Percentiles rank a stretch among this genome's conserved stretches.
phyloP scores from a whole-genome alignment of 2,888 invertebrate genomes.

The Maniola hyperantus region DNA sequence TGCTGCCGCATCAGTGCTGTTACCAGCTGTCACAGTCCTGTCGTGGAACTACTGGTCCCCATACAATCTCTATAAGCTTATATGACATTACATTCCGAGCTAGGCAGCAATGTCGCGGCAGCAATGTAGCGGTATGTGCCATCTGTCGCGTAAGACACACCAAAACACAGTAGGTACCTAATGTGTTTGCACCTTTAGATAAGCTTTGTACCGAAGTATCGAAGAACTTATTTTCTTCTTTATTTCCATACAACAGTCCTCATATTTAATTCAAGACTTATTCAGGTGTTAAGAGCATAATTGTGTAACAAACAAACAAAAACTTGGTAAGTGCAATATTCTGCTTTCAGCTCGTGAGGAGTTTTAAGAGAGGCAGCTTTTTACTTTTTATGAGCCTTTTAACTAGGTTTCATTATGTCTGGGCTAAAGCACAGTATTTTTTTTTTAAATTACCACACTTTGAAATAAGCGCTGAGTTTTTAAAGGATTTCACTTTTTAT shows the following conservation, averaged over 20 bases:
- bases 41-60: too few relatives aligned
- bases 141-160: too few relatives aligned
- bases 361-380: slow-evolving; percentile 17
- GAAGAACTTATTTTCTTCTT: background rate
- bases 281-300: slow-evolving; percentile 28
- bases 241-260: background rate
- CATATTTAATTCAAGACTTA: background rate
- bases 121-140: too few relatives aligned
- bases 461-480: slow-evolving; percentile 5
- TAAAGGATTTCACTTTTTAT: slow-evolving; percentile 6
- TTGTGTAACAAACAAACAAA: slow-evolving; percentile 28
- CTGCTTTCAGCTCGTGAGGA: slow-evolving; percentile 18
- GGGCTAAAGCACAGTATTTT: background rate
- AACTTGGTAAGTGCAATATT: slow-evolving; percentile 16
- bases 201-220: too few relatives aligned
- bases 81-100: too few relatives aligned
- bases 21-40: too few relatives aligned
- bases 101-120: too few relatives aligned
- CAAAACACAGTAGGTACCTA: too few relatives aligned
- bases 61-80: too few relatives aligned
- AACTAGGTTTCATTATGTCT: slow-evolving; percentile 10
- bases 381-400: slow-evolving; percentile 16
- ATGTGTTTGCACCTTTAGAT: too few relatives aligned
- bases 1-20: too few relatives aligned
- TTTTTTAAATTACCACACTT: slow-evolving; percentile 10